Evolutionary conservation across 2,888 invertebrate species (phyloP).

Genomic region (Molorchus minor): DNA sequence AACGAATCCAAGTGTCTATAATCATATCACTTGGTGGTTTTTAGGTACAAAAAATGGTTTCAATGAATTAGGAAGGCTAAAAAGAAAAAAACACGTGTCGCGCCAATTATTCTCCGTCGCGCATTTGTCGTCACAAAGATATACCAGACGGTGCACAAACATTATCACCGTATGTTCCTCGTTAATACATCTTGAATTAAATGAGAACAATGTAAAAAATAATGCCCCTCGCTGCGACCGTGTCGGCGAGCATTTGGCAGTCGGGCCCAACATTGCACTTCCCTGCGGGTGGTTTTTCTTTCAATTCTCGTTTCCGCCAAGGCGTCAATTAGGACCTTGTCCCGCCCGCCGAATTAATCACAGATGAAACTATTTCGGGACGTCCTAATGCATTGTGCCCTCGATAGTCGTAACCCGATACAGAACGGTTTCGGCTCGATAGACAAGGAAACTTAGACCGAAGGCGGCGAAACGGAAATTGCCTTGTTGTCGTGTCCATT

Average conservation of each 20-base stretch:
- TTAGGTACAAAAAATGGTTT: too few relatives aligned
- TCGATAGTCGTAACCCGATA: constrained; percentile 9
- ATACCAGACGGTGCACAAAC: constrained; percentile 12
- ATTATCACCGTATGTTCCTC: constrained; percentile 27
- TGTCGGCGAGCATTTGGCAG: constrained; percentile 44
- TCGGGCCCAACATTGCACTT: constrained; percentile 36
- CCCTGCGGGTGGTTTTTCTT: constrained; percentile 39
- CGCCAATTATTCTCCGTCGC: constrained; percentile 2
- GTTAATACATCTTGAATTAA: constrained; percentile 25
- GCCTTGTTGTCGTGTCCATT: too few relatives aligned
- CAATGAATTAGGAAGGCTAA: too few relatives aligned
- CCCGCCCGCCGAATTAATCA: constrained; percentile 36
- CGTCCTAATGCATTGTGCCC: constrained; percentile 13
- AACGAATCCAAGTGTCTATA: too few relatives aligned
- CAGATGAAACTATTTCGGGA: constrained; percentile 21
- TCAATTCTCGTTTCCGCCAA: constrained; percentile 39
- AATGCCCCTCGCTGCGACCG: constrained; percentile 32
- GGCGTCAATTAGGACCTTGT: constrained; percentile 41
- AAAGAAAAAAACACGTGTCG: neutral
- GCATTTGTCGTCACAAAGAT: constrained; percentile 12
- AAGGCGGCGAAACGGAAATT: too few relatives aligned
- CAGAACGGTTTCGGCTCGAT: neutral
- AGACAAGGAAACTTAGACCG: too few relatives aligned
- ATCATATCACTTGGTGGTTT: too few relatives aligned
- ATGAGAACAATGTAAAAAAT: constrained; percentile 26